Evolutionary conservation across 2,797 vertebrate genomes (phyloP), one percentile per base, ranked within the genome.

Genomic region (Pteropus rufus): DNA sequence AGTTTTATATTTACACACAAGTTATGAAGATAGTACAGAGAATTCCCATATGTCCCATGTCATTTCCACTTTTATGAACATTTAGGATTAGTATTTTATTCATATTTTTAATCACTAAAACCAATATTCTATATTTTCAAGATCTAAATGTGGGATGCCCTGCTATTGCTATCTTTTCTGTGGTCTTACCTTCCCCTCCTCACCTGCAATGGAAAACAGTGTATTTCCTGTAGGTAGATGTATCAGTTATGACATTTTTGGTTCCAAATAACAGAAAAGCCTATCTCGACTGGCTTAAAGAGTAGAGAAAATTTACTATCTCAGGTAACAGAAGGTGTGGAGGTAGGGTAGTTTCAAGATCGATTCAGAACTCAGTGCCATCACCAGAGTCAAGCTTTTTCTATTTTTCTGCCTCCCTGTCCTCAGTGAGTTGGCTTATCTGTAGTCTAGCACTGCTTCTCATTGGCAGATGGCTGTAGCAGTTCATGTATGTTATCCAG

Each of bases 101-200:
- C 19, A 41, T 69, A 75, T 44, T 80, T 96, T 95, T 89, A 72
- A 75, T 67, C 54, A 92, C 23, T 64, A 77, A 94, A 46, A 87
- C 79, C 58, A 76, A 54, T 64, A 77, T 54, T 62, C 56, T 89
- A 9, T 44, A 80, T 39, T 12, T 4, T 41, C 3, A 36, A 72
- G 54, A 18, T 77, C 76, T 87, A 31, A 92, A 67, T 52, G 49
- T 26, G 26, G 24, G n/a, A 10, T 67, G 11, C 11, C 26, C 31
- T 81, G 49, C 12, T 94, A 46, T 94, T 76, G 49, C 12, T 94
- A 46, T 94, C 6, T 58, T 65, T 91, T 77, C 56, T 77, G 24
- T 82, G 56, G 79, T 83, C 75, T 88, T 65, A 75, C 49, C 7
- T 14, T 21, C 11, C 49, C 29, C 8, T 44, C 54, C 29, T 4